Evolutionary conservation across 2,888 invertebrate species (phyloP).

Genomic region (Stegana nigrithorax): DNA sequence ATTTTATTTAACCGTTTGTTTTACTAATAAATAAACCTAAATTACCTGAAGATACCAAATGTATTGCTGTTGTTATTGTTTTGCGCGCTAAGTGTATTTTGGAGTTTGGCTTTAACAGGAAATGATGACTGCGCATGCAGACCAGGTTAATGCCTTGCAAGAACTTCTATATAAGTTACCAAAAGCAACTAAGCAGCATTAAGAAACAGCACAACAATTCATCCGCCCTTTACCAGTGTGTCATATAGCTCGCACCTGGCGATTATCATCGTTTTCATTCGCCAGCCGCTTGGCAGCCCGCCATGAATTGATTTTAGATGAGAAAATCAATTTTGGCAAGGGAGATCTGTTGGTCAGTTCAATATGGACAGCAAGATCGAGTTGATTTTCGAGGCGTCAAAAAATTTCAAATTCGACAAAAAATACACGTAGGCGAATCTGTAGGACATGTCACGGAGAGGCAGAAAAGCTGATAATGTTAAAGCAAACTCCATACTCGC

Average conservation of each 20-base stretch:
- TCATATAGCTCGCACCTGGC: slow-evolving; percentile 97
- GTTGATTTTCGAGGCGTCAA: slow-evolving; percentile 94
- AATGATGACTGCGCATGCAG: no score
- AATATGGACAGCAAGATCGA: slow-evolving; percentile 98
- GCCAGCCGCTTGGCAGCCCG: slow-evolving; percentile 87
- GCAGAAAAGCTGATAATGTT: not conserved
- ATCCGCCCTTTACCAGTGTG: slow-evolving; percentile 88
- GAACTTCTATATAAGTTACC: no score
- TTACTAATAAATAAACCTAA: no score
- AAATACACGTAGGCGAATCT: slow-evolving; percentile 75
- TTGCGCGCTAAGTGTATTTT: no score
- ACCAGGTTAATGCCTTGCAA: slow-evolving; percentile 50
- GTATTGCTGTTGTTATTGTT: no score
- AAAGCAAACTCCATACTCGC: no score
- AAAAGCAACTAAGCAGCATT: no score
- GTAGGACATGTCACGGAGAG: slow-evolving; percentile 51
- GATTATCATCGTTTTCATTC: slow-evolving; percentile 99
- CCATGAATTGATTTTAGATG: slow-evolving; percentile 70
- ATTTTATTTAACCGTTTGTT: no score
- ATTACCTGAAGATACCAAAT: no score
- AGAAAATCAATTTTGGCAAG: slow-evolving; percentile 71
- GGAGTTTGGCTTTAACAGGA: no score
- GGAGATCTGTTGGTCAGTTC: slow-evolving; percentile 95
- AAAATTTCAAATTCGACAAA: slow-evolving; percentile 81
- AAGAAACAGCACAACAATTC: slow-evolving; percentile 65